Evolutionary conservation across 2,888 invertebrate species (phyloP).

Genomic region (Stratiomys singularior): DNA sequence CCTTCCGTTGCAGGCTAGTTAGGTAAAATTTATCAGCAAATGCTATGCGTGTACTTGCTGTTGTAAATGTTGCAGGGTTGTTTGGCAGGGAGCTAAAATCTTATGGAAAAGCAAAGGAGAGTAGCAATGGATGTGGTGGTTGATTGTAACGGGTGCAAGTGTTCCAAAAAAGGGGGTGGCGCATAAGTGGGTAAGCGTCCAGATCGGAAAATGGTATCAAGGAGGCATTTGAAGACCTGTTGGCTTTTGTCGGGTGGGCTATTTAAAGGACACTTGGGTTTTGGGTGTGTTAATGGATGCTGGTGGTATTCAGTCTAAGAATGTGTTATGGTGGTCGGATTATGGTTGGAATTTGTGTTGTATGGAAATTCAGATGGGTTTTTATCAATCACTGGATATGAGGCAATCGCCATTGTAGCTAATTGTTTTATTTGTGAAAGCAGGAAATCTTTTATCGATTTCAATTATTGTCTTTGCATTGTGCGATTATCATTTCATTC

Average conservation of each 20-base stretch:
- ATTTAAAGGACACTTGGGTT: slow-evolving; percentile 37
- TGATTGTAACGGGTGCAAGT: slow-evolving; percentile 1
- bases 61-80: slow-evolving; percentile 3
- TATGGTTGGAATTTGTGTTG: slow-evolving; percentile 41
- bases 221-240: slow-evolving; percentile 31
- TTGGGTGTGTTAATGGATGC: slow-evolving; percentile 35
- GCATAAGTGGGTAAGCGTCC: background rate
- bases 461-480: no score
- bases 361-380: background rate
- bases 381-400: background rate
- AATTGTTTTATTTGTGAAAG: background rate
- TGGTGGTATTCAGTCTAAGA: slow-evolving; percentile 26
- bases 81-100: background rate
- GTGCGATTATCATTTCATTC: no score
- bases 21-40: slow-evolving; percentile 19
- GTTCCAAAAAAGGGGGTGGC: slow-evolving; percentile 25
- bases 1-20: slow-evolving; percentile 11
- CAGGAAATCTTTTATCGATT: no score
- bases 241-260: slow-evolving; percentile 41
- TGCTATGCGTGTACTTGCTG: slow-evolving; percentile 21
- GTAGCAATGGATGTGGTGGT: background rate
- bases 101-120: background rate
- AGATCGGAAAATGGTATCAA: background rate
- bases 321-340: slow-evolving; percentile 48
- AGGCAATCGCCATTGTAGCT: background rate